Conservation (phyloP, 2,797 vertebrate species). For the Hapalemur alaotrensis region DNA sequence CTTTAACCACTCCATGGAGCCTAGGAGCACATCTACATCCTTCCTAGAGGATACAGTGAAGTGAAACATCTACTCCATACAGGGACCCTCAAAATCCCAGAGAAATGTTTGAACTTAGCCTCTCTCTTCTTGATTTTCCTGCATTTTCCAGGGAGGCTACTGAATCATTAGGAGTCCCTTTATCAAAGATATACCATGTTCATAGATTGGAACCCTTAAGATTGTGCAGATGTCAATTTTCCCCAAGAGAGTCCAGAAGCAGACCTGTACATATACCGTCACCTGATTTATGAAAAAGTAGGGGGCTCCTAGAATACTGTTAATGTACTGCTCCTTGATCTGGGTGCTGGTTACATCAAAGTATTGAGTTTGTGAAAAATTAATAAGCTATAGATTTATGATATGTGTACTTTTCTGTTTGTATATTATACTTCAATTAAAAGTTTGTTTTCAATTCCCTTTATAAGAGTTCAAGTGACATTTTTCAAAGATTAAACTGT, state of each 20-base stretch:
- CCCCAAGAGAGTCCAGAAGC: neutral
- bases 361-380: neutral
- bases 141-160: neutral
- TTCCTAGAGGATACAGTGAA: neutral
- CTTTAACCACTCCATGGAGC: neutral
- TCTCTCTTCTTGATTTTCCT: slow-evolving; percentile 21
- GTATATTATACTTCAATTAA: neutral
- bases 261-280: neutral
- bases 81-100: neutral
- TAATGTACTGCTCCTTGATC: neutral
- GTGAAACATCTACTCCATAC: neutral
- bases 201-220: neutral
- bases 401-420: neutral
- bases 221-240: neutral
- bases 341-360: slow-evolving; percentile 30
- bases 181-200: slow-evolving; percentile 48
- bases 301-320: neutral
- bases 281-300: neutral
- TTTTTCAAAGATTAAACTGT: slow-evolving; percentile 57
- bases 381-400: neutral
- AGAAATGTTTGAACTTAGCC: neutral
- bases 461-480: neutral
- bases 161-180: slow-evolving; percentile 24
- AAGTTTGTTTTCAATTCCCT: slow-evolving; percentile 31
- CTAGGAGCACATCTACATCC: neutral